Percentiles rank a stretch among this genome's conserved stretches.
Conservation (phyloP, 2,797 vertebrate genomes). For the Euthynnus affinis region DNA sequence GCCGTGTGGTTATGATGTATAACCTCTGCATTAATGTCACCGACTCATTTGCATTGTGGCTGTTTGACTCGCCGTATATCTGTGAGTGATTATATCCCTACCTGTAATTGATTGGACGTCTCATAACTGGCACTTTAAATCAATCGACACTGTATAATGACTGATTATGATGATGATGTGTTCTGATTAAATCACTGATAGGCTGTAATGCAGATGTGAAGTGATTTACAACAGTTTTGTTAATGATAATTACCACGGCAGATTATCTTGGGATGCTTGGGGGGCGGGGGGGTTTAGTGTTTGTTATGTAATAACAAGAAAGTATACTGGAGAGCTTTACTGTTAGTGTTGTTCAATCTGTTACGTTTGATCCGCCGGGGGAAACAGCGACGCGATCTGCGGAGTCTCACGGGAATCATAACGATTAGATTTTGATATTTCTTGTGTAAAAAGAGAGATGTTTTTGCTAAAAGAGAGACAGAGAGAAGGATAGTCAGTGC, state of each 20-base stretch:
- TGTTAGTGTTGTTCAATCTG: background rate
- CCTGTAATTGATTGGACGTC: slow-evolving; percentile 48
- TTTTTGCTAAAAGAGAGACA: no score
- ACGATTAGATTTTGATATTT: no score
- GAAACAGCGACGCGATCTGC: no score
- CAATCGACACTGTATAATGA: slow-evolving; percentile 44
- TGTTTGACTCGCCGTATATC: slow-evolving; percentile 43
- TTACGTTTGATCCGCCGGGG: background rate
- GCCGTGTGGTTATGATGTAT: slow-evolving; percentile 15
- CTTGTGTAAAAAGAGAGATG: no score
- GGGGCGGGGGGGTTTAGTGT: no score
- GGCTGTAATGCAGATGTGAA: background rate
- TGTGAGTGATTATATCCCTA: slow-evolving; percentile 31
- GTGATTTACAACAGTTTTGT: slow-evolving; percentile 44
- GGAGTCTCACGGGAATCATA: no score
- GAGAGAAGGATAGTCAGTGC: no score
- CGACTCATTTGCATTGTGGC: background rate
- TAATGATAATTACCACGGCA: slow-evolving; percentile 24
- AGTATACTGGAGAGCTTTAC: background rate
- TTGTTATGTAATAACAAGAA: background rate
- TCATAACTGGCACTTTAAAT: slow-evolving; percentile 21
- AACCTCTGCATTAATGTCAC: slow-evolving; percentile 9
- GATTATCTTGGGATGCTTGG: slow-evolving; percentile 1
- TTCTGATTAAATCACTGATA: slow-evolving; percentile 52
- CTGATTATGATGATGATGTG: slow-evolving; percentile 53